phyloP scores from a whole-genome alignment of 2,888 invertebrate species.

The Drosophila barbarae region DNA sequence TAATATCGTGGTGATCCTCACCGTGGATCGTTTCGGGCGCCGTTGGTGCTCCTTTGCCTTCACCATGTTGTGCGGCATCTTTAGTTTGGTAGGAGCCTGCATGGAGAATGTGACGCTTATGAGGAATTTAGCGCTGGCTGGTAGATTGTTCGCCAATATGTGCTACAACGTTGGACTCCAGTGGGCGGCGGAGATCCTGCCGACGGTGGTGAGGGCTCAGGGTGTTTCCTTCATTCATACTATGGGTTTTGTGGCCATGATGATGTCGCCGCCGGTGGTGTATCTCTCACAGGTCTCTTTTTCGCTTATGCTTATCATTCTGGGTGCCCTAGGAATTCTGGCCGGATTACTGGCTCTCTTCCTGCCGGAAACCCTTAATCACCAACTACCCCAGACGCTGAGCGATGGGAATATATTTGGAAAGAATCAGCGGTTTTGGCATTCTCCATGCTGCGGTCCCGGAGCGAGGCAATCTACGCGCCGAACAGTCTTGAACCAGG shows the following conservation, averaged over 20 bases:
- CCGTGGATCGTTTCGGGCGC: conserved; percentile 87
- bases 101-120: conserved; percentile 86
- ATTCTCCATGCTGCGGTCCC: conserved; percentile 85
- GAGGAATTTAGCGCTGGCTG: conserved; percentile 88
- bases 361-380: conserved; percentile 91
- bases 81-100: conserved; percentile 87
- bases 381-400: conserved; percentile 91
- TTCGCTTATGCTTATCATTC: conserved; percentile 55
- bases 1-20: conserved; percentile 89
- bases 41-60: conserved; percentile 91
- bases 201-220: conserved; percentile 92
- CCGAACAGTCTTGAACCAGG: conserved; percentile 44
- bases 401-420: conserved; percentile 93
- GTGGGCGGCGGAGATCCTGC: conserved; percentile 92
- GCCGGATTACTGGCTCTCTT: conserved; percentile 88
- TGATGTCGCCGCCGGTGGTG: conserved; percentile 90
- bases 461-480: conserved; percentile 80
- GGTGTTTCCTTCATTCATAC: conserved; percentile 92
- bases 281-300: conserved; percentile 84
- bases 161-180: conserved; percentile 94
- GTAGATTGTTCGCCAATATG: conserved; percentile 92
- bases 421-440: conserved; percentile 87
- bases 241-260: conserved; percentile 91
- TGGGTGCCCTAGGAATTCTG: conserved; percentile 86
- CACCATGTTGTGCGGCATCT: conserved; percentile 89